phyloP scores from a whole-genome alignment of 2,888 invertebrate genomes.

The Nephrotoma flavescens region DNA sequence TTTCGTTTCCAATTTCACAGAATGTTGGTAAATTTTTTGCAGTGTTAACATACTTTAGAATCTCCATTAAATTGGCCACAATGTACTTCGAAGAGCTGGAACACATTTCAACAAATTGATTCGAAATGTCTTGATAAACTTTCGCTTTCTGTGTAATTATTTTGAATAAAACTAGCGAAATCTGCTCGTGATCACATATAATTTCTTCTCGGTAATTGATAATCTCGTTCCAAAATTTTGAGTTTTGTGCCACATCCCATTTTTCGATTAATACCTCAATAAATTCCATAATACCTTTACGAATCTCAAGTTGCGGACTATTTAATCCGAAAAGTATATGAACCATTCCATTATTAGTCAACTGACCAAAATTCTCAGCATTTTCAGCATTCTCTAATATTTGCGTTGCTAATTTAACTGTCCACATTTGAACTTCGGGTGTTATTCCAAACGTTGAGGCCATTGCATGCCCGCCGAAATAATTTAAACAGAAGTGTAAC shows the following conservation, averaged over 20 bases:
- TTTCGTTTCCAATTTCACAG: constrained; percentile 22
- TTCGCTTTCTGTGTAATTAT: constrained; percentile 36
- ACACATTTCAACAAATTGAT: constrained; percentile 21
- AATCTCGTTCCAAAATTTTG: constrained; percentile 19
- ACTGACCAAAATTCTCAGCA: not conserved
- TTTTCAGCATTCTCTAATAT: constrained; percentile 15
- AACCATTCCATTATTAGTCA: constrained; percentile 15
- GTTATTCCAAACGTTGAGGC: constrained; percentile 20
- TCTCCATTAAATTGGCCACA: constrained; percentile 34
- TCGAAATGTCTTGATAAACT: constrained; percentile 22
- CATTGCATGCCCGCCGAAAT: not conserved
- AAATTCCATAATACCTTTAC: constrained; percentile 32
- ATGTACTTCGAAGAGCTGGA: constrained; percentile 33
- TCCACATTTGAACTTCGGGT: constrained; percentile 37
- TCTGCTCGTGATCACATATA: constrained; percentile 48
- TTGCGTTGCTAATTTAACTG: constrained; percentile 26
- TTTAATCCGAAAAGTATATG: constrained; percentile 37
- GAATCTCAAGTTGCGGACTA: constrained; percentile 37
- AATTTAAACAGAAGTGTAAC: not conserved
- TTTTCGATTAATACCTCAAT: not conserved
- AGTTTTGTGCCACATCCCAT: not conserved
- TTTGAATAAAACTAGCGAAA: constrained; percentile 45
- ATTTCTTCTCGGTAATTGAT: constrained; percentile 37
- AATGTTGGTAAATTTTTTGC: constrained; percentile 32
- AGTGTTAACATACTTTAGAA: constrained; percentile 35